Percentiles rank a stretch among this genome's conserved stretches.
phyloP scores from a whole-genome alignment of 2,797 vertebrate species.

The Myotis pilosus region DNA sequence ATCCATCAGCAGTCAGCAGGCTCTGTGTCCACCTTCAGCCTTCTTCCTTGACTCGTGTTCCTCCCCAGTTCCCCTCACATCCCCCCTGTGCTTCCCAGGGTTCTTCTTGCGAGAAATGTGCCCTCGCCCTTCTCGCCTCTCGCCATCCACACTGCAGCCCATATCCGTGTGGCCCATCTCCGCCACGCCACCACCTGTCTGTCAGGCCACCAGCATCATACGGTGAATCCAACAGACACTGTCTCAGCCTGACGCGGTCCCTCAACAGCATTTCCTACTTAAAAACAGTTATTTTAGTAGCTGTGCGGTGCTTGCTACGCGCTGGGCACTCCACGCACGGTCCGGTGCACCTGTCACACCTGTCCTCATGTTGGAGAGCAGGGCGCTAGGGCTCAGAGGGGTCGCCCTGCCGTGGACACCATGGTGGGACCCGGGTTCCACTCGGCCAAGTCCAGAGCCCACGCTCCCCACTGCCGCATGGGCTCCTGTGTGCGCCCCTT shows the following conservation, averaged over 20 bases:
- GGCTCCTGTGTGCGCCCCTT: background rate
- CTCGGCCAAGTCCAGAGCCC: no score
- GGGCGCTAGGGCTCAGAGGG: background rate
- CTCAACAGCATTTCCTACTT: background rate
- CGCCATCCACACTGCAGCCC: background rate
- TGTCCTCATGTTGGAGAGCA: background rate
- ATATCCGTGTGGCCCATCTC: background rate
- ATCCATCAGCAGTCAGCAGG: background rate
- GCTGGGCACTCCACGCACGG: background rate
- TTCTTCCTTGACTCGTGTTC: rapidly evolving
- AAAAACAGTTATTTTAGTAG: background rate
- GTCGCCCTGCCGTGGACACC: no score
- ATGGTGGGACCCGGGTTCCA: background rate
- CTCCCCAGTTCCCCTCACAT: background rate
- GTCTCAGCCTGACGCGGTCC: background rate
- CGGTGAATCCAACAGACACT: background rate
- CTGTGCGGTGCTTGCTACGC: background rate
- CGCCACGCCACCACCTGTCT: background rate
- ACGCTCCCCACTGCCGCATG: rapidly evolving
- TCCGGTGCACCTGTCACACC: background rate
- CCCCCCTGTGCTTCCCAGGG: background rate
- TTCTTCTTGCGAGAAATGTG: background rate
- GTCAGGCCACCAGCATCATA: background rate
- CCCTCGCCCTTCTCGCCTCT: background rate
- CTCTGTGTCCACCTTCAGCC: background rate